phyloP scores from a whole-genome alignment of 2,797 vertebrate species.

The Macroramphosus scolopax region DNA sequence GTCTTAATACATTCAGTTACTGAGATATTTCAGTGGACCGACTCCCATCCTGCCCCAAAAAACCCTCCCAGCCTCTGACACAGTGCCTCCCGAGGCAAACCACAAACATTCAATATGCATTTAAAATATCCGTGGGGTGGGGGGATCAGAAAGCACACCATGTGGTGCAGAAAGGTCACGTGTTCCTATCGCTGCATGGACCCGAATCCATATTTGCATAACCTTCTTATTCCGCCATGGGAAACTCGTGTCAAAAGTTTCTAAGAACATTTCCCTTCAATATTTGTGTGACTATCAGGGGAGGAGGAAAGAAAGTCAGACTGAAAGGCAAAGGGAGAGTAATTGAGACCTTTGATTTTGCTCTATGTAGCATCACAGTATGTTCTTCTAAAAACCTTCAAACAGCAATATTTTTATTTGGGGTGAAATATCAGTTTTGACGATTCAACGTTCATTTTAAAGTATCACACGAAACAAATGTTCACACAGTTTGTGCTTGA shows the following conservation, averaged over 20 bases:
- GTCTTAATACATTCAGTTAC: too few relatives aligned
- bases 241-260: too few relatives aligned
- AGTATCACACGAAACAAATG: too few relatives aligned
- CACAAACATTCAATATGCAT: slow-evolving; percentile 30
- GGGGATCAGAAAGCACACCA: slow-evolving; percentile 5
- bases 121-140: slow-evolving; percentile 14
- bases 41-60: too few relatives aligned
- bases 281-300: slow-evolving; percentile 22
- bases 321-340: neutral
- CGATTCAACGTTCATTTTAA: too few relatives aligned
- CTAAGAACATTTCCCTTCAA: slow-evolving; percentile 38
- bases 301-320: slow-evolving; percentile 1
- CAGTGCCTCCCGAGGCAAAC: too few relatives aligned
- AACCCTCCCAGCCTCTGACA: too few relatives aligned
- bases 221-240: slow-evolving; percentile 53
- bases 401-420: too few relatives aligned
- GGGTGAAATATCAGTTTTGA: too few relatives aligned
- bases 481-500: too few relatives aligned
- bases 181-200: slow-evolving; percentile 22
- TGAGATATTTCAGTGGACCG: too few relatives aligned
- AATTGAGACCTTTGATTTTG: slow-evolving; percentile 1
- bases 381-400: neutral
- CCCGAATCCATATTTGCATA: slow-evolving; percentile 50
- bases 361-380: neutral
- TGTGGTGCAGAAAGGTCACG: slow-evolving; percentile 34